Base-by-base conservation (phyloP, 2,113 vertebrate species). In the Donacobius atricapilla region DNA sequence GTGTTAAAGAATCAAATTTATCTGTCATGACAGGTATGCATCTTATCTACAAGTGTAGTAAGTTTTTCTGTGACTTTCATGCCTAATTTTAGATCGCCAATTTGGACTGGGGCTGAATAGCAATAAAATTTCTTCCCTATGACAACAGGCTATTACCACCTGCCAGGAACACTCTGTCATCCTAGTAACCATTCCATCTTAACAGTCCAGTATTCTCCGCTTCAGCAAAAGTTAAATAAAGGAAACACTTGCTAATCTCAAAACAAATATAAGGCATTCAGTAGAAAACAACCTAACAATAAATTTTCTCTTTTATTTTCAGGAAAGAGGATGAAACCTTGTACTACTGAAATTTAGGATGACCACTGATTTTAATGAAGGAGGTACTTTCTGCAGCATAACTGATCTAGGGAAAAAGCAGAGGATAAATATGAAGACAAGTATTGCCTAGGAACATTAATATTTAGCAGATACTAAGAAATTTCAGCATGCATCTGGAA, bases 201-300 rank as follows among this genome's bases (percentile, higher is more conserved):
- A 58, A 54, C 35, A 81, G 69, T 81, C 47, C 47, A 70, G 39
- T 70, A 35, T 63, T 51, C 56, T 84, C 27, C 0, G 30, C 51
- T 87, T 87, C 56, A 71, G 73, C 31, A 94, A 47, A 91, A 94
- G 65, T 93, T 92, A 81, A 94, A 93, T 86, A 86, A 94, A 87
- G 13, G 11, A 91, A 86, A 66, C 0, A 0, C 6, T 83, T 90
- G 8, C 45, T 81, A 69, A 11, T 73, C 15, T 77, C 31, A 57
- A 50, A 45, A 37, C 53, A 5, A 69, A 70, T 58, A 54, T 47
- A 48, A 91, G 2, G 6, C 35, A 87, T 11, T 33, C 39, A n/a
- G 15, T 40, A 83, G 17, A 84, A 94, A 91, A 70, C 10, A 53
- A 35, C 1, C 1, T 22, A 65, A 13, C 40, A 45, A 88, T 47